Conservation (phyloP, 2,113 vertebrate genomes). For the Anser cygnoides region DNA sequence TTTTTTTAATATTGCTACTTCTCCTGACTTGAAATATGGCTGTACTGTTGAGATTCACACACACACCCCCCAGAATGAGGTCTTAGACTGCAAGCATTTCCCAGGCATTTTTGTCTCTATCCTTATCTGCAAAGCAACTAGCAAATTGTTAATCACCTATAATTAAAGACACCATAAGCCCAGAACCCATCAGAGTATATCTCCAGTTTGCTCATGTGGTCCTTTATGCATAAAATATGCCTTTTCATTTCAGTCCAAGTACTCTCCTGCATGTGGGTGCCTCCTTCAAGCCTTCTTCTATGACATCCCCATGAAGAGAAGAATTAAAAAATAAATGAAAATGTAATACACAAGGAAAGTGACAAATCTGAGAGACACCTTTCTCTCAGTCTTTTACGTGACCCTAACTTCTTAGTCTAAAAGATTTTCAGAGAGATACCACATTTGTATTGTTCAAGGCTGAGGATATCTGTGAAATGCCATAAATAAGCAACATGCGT, state of each 20-base stretch:
- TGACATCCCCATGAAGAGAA: background rate
- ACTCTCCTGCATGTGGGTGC: background rate
- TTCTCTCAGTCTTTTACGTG: background rate
- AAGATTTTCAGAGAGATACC: background rate
- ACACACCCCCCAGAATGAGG: background rate
- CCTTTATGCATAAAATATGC: slow-evolving; percentile 18
- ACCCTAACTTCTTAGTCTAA: background rate
- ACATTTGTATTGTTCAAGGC: background rate
- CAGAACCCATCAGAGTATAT: background rate
- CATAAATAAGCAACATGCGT: background rate
- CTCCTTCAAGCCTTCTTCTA: background rate
- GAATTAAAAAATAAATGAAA: no score
- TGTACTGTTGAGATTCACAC: background rate
- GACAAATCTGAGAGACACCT: background rate
- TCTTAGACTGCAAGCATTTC: background rate
- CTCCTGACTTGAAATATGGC: background rate
- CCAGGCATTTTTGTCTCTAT: slow-evolving; percentile 14
- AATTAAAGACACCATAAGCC: slow-evolving; percentile 38
- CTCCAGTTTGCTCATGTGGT: background rate
- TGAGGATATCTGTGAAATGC: background rate
- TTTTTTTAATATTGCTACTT: background rate
- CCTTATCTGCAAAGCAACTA: slow-evolving; percentile 22
- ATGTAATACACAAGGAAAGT: background rate
- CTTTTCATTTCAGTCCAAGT: background rate
- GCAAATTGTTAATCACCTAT: slow-evolving; percentile 39